Evolutionary conservation across 2,888 invertebrate species (phyloP), one percentile per base, ranked within the genome.

Genomic region (Tenthredo mesomela): DNA sequence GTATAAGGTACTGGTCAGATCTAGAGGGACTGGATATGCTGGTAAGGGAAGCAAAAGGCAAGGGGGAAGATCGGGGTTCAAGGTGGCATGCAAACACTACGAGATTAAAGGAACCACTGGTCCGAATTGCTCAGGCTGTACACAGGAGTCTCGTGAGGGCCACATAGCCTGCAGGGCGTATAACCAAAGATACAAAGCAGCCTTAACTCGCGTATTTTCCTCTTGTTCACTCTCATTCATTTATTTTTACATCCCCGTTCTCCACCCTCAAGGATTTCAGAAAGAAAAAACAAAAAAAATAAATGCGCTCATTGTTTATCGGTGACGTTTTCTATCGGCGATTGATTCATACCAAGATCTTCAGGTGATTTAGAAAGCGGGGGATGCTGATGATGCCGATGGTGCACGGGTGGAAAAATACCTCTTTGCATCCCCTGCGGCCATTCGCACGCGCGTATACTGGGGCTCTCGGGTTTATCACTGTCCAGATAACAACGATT

Each of bases 401-500:
- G 15, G 47, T 47, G 5, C 4, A 21, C 10, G 37, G n/a, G 61
- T 10, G 10, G 25, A 29, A 82, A 70, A 82, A 80, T 37, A 6
- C 84, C 86, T 86, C 87, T 90, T 88, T 87, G 88, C 89, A 86
- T 88, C 88, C 86, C 87, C 86, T 86, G 78, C 73, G 83, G 87
- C 86, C 87, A 85, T 88, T 87, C 88, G 87, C 87, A 86, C 85
- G 90, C 90, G 91, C 89, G 89, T 90, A 92, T 91, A 9, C 12
- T 7, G 21, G 21, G n/a, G 37, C 61, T 58, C 25, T 15, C 50
- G 58, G 92, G 92, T 93, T 93, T 93, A 93, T 93, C 93, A 93
- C 93, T 93, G 93, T 93, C 93, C 91, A 92, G 93, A 93, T 93
- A 93, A 93, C 93, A 91, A 93, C 93, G 93, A 93, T 93, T 93